A percentile compares a stretch with the other conserved stretches of the same genome.
Evolutionary conservation across 2,113 vertebrate species (phyloP).

Genomic region (Salvelinus sp.): DNA sequence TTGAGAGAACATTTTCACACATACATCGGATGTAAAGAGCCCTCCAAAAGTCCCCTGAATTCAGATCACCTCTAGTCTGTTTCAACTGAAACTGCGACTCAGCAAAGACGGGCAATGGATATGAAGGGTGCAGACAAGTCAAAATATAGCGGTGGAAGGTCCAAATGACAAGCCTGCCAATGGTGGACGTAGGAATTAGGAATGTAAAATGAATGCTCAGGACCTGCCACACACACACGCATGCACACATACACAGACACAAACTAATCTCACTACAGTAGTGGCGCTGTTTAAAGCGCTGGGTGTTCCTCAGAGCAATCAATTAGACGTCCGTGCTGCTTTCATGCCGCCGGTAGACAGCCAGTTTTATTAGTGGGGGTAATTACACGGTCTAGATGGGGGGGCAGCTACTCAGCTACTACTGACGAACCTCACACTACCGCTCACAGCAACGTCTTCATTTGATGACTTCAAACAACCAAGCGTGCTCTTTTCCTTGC

Average conservation of each 20-base stretch:
- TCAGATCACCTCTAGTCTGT: too few species aligned
- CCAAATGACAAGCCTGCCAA: not conserved
- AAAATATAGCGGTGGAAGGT: not conserved
- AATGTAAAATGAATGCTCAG: not conserved
- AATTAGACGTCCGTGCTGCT: not conserved
- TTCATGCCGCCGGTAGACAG: not conserved
- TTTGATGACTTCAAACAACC: not conserved
- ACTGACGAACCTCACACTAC: not conserved
- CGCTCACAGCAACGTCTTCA: not conserved
- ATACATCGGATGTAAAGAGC: too few species aligned
- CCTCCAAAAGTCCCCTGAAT: too few species aligned
- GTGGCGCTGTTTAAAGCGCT: not conserved
- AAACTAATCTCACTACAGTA: not conserved
- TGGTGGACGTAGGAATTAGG: not conserved
- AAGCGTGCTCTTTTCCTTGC: not conserved
- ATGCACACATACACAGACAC: not conserved
- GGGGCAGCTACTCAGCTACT: not conserved
- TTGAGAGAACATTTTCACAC: too few species aligned
- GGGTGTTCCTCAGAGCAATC: constrained; percentile 3
- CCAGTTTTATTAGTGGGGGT: constrained; percentile 5
- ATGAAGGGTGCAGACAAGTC: not conserved
- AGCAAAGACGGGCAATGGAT: too few species aligned
- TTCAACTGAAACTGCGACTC: too few species aligned
- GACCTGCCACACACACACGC: not conserved
- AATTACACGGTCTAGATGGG: not conserved